Evolutionary conservation across 2,797 vertebrate species (phyloP).

Genomic region (Nannoperca australis): DNA sequence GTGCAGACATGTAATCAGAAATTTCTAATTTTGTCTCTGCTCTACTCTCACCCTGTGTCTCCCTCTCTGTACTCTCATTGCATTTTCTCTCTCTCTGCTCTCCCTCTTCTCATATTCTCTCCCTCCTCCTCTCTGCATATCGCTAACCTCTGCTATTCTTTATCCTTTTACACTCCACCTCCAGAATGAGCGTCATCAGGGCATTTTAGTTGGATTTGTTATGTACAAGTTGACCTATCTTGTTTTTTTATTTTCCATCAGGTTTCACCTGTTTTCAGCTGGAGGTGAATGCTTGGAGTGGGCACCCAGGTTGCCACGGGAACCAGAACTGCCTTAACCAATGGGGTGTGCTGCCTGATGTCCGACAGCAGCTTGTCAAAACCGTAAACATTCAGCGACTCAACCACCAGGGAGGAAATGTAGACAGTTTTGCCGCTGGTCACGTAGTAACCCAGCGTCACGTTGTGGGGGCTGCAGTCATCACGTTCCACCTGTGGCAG

Average conservation of each 20-base stretch:
- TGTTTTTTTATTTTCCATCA: neutral
- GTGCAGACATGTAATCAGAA: conserved; percentile 70
- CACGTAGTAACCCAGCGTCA: conserved; percentile 94
- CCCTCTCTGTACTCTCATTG: conserved; percentile 28
- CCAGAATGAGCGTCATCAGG: neutral
- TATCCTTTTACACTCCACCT: conserved; percentile 4
- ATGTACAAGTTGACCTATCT: neutral
- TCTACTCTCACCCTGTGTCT: conserved; percentile 49
- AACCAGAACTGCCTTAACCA: conserved; percentile 89
- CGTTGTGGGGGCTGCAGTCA: conserved; percentile 86
- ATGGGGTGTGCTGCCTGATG: conserved; percentile 88
- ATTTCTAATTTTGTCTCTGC: conserved; percentile 68
- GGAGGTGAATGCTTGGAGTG: conserved; percentile 87
- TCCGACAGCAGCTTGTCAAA: conserved; percentile 90
- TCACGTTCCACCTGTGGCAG: conserved; percentile 82
- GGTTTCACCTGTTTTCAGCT: conserved; percentile 91
- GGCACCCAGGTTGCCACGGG: conserved; percentile 90
- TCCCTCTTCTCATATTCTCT: conserved; percentile 16
- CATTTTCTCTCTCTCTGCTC: conserved; percentile 8
- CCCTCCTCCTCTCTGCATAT: neutral
- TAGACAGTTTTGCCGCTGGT: conserved; percentile 87
- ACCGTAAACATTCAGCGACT: conserved; percentile 89
- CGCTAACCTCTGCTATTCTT: conserved; percentile 14
- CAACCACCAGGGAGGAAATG: conserved; percentile 87
- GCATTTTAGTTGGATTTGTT: neutral